Evolutionary conservation across 2,888 invertebrate species (phyloP).

Genomic region (Melinaea marsaeus): DNA sequence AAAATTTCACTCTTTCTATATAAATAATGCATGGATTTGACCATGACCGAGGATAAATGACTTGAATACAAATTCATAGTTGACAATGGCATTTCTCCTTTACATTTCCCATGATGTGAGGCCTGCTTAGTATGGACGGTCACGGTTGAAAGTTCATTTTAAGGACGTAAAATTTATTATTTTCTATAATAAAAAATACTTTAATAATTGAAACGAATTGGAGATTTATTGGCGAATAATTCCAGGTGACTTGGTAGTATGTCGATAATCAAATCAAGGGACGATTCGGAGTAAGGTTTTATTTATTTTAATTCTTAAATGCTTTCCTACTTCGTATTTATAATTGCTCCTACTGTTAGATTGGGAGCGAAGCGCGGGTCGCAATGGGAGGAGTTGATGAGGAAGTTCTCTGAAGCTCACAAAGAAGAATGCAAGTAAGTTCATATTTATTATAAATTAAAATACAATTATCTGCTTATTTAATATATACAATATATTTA

Average conservation of each 20-base stretch:
- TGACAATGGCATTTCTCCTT: slow-evolving; percentile 57
- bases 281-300: slow-evolving; percentile 34
- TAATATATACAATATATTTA: neutral
- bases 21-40: slow-evolving; percentile 67
- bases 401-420: slow-evolving; percentile 59
- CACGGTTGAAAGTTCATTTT: slow-evolving; percentile 16
- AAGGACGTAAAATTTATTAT: neutral
- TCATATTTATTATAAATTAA: neutral
- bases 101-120: slow-evolving; percentile 41
- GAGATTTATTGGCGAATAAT: neutral
- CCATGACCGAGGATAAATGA: slow-evolving; percentile 50
- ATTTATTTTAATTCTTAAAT: neutral
- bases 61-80: slow-evolving; percentile 51
- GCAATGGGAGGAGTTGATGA: slow-evolving; percentile 66
- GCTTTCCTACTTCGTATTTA: too few species aligned
- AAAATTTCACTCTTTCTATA: slow-evolving; percentile 68
- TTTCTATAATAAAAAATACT: neutral
- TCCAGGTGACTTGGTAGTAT: slow-evolving; percentile 16
- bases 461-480: slow-evolving; percentile 7
- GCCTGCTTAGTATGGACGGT: slow-evolving; percentile 20
- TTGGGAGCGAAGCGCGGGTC: slow-evolving; percentile 47
- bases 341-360: slow-evolving; percentile 4
- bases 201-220: neutral
- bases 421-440: slow-evolving; percentile 61
- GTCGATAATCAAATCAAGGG: slow-evolving; percentile 34